Base-by-base conservation (phyloP, 1,140 invertebrate genomes). In the Delia radicum region DNA sequence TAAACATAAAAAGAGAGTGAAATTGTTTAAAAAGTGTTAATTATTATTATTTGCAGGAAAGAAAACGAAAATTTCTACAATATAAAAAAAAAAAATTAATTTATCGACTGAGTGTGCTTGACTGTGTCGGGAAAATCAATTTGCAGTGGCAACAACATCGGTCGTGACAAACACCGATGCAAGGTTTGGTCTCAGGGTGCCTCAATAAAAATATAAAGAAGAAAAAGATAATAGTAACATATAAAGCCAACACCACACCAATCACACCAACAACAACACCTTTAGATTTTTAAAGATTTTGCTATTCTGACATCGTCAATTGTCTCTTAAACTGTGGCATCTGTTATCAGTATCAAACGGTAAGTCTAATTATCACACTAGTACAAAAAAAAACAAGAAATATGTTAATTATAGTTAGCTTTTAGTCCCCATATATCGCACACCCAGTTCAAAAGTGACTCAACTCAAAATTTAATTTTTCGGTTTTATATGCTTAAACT, bases 41-140 rank as follows among this genome's bases (percentile, higher is more conserved):
- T 27, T 63, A 10, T 63, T 33, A 33, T 69, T 69, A 69, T 69
- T 69, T 69, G 65, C 29, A 69, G 65, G 65, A 69, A 33, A 69
- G 18, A 37, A 21, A 8, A 6, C 29, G 37, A 33, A 15, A 69
- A 65, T 65, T 65, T 65, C 55, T 10, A 67, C 33, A 37, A 37
- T 18, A 24, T 21, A 55, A 55, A 5, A 18, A 21, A 24, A 24
- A 21, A 18, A 2, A 55, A 55, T 55, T 55, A 55, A 55, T 8
- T 55, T 8, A 21, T 10, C 48, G 24, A 10, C n/a, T 18, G n/a
- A 21, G 18, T 18, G n/a, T 21, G 21, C 21, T 55, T 24, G 48
- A 8, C n/a, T 55, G 18, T 55, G 18, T 55, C 18, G 48, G 18
- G 7, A 55, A 55, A 55, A 21, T 21, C 48, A 21, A 55, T 21